phyloP scores from a whole-genome alignment of 2,797 vertebrate species.

The Furcifer pardalis region DNA sequence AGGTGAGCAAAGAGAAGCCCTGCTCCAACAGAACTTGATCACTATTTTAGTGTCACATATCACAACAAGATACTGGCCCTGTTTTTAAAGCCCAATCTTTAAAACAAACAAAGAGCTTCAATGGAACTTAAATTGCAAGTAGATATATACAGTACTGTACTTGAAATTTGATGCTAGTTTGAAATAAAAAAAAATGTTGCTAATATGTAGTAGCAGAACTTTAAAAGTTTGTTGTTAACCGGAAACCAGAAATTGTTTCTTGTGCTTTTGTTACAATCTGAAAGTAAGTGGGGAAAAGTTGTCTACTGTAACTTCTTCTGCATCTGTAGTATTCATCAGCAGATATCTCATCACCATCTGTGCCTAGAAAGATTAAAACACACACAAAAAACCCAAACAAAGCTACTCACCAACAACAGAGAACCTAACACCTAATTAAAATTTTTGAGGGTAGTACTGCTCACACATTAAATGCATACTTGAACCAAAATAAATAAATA shows the following conservation, averaged over 20 bases:
- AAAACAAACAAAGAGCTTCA: not conserved
- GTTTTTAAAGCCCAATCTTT: not conserved
- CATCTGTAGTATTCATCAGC: conserved; percentile 50
- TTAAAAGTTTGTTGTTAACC: not conserved
- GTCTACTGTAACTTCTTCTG: conserved; percentile 58
- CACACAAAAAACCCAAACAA: not conserved
- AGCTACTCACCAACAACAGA: conserved; percentile 24
- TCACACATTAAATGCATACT: conserved; percentile 70
- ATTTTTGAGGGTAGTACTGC: conserved; percentile 55
- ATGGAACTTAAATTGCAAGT: not conserved
- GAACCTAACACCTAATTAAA: conserved; percentile 62
- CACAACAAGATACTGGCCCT: no score
- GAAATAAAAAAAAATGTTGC: not conserved
- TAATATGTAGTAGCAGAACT: not conserved
- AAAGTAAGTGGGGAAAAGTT: conserved; percentile 44
- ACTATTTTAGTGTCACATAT: no score
- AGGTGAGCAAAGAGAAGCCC: no score
- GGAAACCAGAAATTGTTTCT: not conserved
- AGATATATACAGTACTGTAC: no score
- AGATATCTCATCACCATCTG: conserved; percentile 48
- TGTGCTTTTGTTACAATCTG: not conserved
- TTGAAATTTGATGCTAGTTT: not conserved
- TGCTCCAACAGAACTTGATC: no score
- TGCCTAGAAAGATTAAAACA: conserved; percentile 38
- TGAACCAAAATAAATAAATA: no score